Evolutionary conservation across 2,113 vertebrate genomes (phyloP).

Genomic region (Callionymus lyra): DNA sequence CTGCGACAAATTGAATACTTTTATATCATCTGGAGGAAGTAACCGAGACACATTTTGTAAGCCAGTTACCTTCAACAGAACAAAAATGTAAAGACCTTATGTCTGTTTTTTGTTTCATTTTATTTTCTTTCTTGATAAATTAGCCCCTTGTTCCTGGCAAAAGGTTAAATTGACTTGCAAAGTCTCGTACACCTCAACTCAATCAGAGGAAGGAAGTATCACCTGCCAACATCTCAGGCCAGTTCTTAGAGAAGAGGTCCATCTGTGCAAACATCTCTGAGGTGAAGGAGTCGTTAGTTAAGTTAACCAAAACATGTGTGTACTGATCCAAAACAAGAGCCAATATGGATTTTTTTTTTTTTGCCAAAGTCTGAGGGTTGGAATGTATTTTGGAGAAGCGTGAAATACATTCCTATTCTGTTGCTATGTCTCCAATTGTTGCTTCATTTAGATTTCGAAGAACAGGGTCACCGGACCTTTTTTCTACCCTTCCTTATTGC

Average conservation of each 20-base stretch:
- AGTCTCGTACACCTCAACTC: conserved; percentile 41
- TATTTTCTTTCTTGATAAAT: too few relatives aligned
- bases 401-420: too few relatives aligned
- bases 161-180: conserved; percentile 29
- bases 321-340: background rate
- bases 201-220: conserved; percentile 43
- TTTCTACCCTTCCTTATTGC: conserved; percentile 36
- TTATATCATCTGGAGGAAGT: too few relatives aligned
- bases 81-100: too few relatives aligned
- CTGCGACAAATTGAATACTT: too few relatives aligned
- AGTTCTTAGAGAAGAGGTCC: conserved; percentile 49
- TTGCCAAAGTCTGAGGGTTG: too few relatives aligned
- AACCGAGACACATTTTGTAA: too few relatives aligned
- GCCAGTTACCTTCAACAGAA: too few relatives aligned
- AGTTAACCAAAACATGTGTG: conserved; percentile 21
- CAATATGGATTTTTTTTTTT: background rate
- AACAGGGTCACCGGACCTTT: conserved; percentile 35
- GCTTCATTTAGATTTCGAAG: conserved; percentile 31
- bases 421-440: too few relatives aligned
- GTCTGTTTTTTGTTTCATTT: too few relatives aligned
- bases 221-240: conserved; percentile 21
- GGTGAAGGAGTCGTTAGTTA: conserved; percentile 55
- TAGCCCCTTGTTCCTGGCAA: conserved; percentile 11
- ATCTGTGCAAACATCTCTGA: conserved; percentile 62
- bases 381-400: too few relatives aligned